phyloP scores from a whole-genome alignment of 2,797 vertebrate genomes.

The Rhinogobio ventralis region DNA sequence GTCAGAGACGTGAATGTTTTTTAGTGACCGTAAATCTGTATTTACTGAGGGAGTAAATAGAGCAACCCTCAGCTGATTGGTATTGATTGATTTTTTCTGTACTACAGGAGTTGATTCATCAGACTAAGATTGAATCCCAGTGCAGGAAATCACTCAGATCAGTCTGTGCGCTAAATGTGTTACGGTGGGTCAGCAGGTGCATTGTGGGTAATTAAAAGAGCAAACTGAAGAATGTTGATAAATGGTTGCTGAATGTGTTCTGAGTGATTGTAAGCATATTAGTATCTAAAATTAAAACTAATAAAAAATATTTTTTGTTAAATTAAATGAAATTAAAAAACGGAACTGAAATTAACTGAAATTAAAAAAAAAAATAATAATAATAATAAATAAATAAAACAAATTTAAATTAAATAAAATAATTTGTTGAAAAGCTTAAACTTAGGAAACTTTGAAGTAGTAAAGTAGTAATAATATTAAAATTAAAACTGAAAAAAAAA shows the following conservation, averaged over 20 bases:
- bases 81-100: slow-evolving; percentile 52
- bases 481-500: too few species aligned
- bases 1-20: slow-evolving; percentile 32
- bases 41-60: slow-evolving; percentile 51
- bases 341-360: too few species aligned
- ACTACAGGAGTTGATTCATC: neutral
- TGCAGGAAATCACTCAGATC: slow-evolving; percentile 7
- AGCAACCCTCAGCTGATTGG: slow-evolving; percentile 41
- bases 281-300: neutral
- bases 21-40: slow-evolving; percentile 46
- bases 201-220: neutral
- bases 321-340: too few species aligned
- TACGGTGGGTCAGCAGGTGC: neutral
- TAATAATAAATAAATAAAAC: too few species aligned
- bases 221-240: neutral
- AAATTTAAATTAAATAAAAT: too few species aligned
- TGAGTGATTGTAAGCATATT: neutral
- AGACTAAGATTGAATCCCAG: neutral
- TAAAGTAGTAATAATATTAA: too few species aligned
- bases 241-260: too few species aligned
- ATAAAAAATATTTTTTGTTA: too few species aligned
- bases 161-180: neutral
- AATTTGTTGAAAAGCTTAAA: too few species aligned
- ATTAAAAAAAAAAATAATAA: neutral
- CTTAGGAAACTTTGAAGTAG: too few species aligned